Evolutionary conservation across 2,113 vertebrate genomes (phyloP).

Genomic region (Oryzias javanicus): DNA sequence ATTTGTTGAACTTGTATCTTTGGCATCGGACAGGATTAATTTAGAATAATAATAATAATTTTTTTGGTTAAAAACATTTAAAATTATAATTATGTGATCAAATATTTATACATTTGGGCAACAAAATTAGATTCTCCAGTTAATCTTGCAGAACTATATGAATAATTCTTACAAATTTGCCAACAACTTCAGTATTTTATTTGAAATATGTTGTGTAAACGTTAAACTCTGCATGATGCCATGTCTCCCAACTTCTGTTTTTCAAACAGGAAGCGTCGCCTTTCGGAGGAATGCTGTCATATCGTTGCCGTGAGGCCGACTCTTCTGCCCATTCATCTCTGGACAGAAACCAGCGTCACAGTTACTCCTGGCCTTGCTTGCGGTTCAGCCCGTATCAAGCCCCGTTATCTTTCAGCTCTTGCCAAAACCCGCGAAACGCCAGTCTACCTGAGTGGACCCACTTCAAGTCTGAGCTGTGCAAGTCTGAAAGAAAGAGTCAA

Average conservation of each 20-base stretch:
- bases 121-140: too few relatives aligned
- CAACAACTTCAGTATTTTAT: not conserved
- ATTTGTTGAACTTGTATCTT: too few relatives aligned
- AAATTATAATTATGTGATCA: too few relatives aligned
- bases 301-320: constrained; percentile 89
- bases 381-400: constrained; percentile 91
- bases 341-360: constrained; percentile 80
- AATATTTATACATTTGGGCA: too few relatives aligned
- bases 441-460: constrained; percentile 66
- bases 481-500: constrained; percentile 77
- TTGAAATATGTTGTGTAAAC: not conserved
- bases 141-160: not conserved
- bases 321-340: constrained; percentile 77
- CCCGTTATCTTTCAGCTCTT: constrained; percentile 78
- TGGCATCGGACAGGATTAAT: too few relatives aligned
- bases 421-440: constrained; percentile 77
- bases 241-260: constrained; percentile 1
- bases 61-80: too few relatives aligned
- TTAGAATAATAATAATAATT: too few relatives aligned
- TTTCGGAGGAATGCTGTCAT: constrained; percentile 90
- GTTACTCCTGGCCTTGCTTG: constrained; percentile 82
- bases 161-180: not conserved
- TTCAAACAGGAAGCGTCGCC: constrained; percentile 86
- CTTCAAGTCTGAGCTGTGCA: constrained; percentile 72
- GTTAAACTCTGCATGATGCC: not conserved